A percentile compares a stretch with the other conserved stretches of the same genome.
Conservation (phyloP, 1,140 invertebrate genomes). For the Plodia interpunctella region DNA sequence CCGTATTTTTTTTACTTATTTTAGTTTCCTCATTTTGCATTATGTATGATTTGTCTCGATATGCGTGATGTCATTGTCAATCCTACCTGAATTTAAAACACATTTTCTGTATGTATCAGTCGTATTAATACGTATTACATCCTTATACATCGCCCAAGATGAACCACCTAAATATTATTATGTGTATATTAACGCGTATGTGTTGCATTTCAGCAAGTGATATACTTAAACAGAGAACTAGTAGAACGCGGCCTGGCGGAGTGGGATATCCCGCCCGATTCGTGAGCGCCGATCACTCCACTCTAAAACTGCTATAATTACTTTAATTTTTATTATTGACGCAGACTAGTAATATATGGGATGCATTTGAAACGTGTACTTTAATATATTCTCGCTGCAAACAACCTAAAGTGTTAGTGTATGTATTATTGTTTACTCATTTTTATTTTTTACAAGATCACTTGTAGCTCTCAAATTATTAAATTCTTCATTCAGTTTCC, state of each 20-base stretch:
- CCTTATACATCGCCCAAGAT: too few relatives aligned
- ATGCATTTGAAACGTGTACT: slow-evolving; percentile 43
- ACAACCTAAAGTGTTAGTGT: slow-evolving; percentile 8
- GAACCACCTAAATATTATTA: too few relatives aligned
- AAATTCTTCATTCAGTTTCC: slow-evolving; percentile 23
- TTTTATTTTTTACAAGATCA: slow-evolving; percentile 42
- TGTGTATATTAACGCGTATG: slow-evolving; percentile 7
- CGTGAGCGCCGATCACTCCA: slow-evolving; percentile 39
- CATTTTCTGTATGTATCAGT: too few relatives aligned
- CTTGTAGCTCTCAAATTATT: slow-evolving; percentile 45
- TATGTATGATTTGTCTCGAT: too few relatives aligned
- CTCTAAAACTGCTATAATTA: slow-evolving; percentile 19
- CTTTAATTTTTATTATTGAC: slow-evolving; percentile 22
- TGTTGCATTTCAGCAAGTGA: slow-evolving; percentile 78
- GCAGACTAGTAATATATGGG: slow-evolving; percentile 45
- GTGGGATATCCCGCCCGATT: slow-evolving; percentile 76
- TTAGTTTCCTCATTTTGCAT: too few relatives aligned
- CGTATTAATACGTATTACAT: too few relatives aligned
- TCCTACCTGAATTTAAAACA: too few relatives aligned
- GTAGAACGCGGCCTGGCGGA: slow-evolving; percentile 82
- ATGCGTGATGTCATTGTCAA: too few relatives aligned
- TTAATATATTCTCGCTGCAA: slow-evolving; percentile 20
- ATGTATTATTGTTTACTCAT: slow-evolving; percentile 21
- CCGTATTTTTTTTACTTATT: too few relatives aligned
- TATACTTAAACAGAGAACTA: slow-evolving; percentile 83